A percentile compares a stretch with the other conserved stretches of the same genome.
These are phyloP conservation scores for Lasioglossum figueresi DNA, from an alignment of 2,888 invertebrate genomes.

Conservation along the genomic window DNA sequence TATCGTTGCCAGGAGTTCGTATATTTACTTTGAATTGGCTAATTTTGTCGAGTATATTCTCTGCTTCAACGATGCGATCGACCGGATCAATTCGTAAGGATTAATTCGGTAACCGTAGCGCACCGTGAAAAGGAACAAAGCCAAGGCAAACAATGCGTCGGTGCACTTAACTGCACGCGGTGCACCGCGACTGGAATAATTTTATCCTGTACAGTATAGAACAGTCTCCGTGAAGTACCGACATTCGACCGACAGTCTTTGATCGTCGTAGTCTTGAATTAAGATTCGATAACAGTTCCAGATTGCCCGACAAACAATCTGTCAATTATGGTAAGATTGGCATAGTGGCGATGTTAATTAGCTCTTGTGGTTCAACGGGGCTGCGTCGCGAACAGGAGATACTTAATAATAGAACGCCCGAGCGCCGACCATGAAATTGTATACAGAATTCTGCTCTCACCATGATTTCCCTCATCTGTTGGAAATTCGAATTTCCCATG, in stretches of 20 bases:
- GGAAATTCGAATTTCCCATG: background rate
- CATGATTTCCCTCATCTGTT: background rate
- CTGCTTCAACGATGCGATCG: background rate
- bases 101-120: slow-evolving; percentile 19
- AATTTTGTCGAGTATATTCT: background rate
- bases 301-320: slow-evolving; percentile 62
- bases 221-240: background rate
- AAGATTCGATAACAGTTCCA: slow-evolving; percentile 47
- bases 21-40: background rate
- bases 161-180: slow-evolving; percentile 23
- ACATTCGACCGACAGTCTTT: background rate
- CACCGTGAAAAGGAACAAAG: slow-evolving; percentile 24
- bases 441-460: background rate
- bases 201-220: slow-evolving; percentile 11
- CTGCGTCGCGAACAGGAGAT: background rate
- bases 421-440: background rate
- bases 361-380: slow-evolving; percentile 20
- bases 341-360: slow-evolving; percentile 51
- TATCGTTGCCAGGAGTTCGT: no score
- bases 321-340: slow-evolving; percentile 40
- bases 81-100: slow-evolving; percentile 19
- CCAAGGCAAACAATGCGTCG: slow-evolving; percentile 25
- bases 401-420: slow-evolving; percentile 12
- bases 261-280: slow-evolving; percentile 11
- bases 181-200: slow-evolving; percentile 2